Conservation (phyloP, 2,113 vertebrate species). For the Ceyx margarethae region DNA sequence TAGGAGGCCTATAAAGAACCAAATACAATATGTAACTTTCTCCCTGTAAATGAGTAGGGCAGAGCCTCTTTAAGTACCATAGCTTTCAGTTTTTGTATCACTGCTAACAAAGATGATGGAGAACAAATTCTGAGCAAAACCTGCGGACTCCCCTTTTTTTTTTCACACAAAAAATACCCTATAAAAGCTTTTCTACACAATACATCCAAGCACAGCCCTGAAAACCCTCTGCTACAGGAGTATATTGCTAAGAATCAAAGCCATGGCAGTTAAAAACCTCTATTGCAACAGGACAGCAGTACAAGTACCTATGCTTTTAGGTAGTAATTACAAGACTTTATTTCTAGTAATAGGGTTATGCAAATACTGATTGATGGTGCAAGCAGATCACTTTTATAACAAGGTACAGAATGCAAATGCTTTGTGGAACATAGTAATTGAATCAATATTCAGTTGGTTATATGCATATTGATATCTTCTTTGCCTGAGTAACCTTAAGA, state of each 20-base stretch:
- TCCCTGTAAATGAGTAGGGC: neutral
- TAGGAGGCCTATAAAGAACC: neutral
- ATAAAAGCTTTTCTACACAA: neutral
- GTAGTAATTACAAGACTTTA: neutral
- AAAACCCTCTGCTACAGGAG: neutral
- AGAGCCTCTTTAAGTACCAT: neutral
- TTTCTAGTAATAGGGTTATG: neutral
- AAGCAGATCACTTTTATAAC: conserved; percentile 15
- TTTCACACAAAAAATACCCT: neutral
- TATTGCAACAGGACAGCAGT: neutral
- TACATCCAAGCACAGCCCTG: neutral
- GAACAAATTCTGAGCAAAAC: neutral
- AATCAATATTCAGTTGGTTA: neutral
- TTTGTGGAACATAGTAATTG: conserved; percentile 35
- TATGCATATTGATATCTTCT: neutral
- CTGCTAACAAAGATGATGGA: neutral
- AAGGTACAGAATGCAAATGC: conserved; percentile 5
- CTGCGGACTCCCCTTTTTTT: neutral
- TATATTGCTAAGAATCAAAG: neutral
- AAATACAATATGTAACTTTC: neutral
- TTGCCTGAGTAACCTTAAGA: conserved; percentile 36
- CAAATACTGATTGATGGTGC: neutral
- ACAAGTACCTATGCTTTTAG: neutral
- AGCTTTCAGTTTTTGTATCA: neutral
- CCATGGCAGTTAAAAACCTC: neutral